phyloP scores from a whole-genome alignment of 92 coral and sea anemone species.

The Montipora capitata region DNA sequence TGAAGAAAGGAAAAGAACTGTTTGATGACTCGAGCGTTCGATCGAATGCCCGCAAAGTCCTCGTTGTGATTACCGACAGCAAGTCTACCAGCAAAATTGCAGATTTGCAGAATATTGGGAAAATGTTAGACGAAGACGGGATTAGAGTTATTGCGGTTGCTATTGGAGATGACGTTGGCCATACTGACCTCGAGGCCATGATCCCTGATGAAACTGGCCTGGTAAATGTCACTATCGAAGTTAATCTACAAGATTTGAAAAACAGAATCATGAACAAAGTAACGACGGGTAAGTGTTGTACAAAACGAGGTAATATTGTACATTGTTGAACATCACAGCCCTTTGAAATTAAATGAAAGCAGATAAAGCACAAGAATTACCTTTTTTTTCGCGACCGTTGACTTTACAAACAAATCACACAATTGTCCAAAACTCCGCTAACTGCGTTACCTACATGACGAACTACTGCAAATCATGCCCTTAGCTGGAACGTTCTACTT shows the following conservation, averaged over 20 bases:
- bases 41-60: constrained; percentile 83
- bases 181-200: constrained; percentile 51
- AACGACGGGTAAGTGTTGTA: constrained; percentile 38
- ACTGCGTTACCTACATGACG: no score
- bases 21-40: constrained; percentile 74
- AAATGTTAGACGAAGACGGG: constrained; percentile 62
- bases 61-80: constrained; percentile 83
- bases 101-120: constrained; percentile 46
- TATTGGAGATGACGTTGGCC: constrained; percentile 79
- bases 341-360: no score
- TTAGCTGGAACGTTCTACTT: no score
- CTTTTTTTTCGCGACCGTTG: no score
- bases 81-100: constrained; percentile 58
- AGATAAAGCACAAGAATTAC: no score
- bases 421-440: no score
- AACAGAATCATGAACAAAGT: constrained; percentile 75
- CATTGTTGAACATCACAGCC: not conserved
- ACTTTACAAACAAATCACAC: no score
- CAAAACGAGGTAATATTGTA: not conserved
- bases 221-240: constrained; percentile 54
- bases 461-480: no score
- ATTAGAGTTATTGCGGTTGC: constrained; percentile 82
- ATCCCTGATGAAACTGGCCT: constrained; percentile 77
- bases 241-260: constrained; percentile 57
- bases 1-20: constrained; percentile 65